Evolutionary conservation across 2,888 invertebrate genomes (phyloP), one percentile per base, ranked within the genome.

Genomic region (Heliconius cydno): DNA sequence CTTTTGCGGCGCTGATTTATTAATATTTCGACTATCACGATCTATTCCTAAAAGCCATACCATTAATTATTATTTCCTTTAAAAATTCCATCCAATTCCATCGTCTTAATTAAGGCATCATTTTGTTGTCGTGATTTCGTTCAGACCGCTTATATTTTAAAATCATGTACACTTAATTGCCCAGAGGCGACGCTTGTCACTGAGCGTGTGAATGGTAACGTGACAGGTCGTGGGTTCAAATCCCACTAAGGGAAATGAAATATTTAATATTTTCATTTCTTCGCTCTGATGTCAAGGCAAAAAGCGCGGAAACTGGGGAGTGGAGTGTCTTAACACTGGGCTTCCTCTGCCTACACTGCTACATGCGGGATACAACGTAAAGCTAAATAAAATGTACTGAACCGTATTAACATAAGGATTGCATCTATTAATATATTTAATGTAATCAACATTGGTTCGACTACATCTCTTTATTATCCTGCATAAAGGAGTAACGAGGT

Each of bases 401-500:
- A 22, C 19, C n/a, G 5, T 25, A 70, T 38, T 25, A 68, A 2
- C 41, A 25, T 41, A 70, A 70, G 41, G 3, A 87, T 84, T 85
- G 83, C 84, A 85, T 86, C 81, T 88, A 89, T 88, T 90, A 87
- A 88, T 89, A 86, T 86, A 82, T 91, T 90, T 88, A 84, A 85
- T 86, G 86, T 86, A 85, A 86, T 85, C 88, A 90, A 90, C 88
- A 90, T 90, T 89, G 89, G 90, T 86, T 86, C 87, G 86, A 86
- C 83, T 80, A 84, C 84, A 80, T 90, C 91, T 91, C 89, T 89
- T 85, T 84, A 84, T 84, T 87, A 88, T 90, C 90, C 90, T 87
- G 86, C 86, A 89, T 90, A 90, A 93, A 86, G 88, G 88, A 88
- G 92, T 90, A 91, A 92, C 90, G 83, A 84, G 92, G 90, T 93